These are phyloP conservation scores for Aphaenogaster ashmeadi DNA, from an alignment of 1,140 invertebrate genomes.

Conservation along the genomic window DNA sequence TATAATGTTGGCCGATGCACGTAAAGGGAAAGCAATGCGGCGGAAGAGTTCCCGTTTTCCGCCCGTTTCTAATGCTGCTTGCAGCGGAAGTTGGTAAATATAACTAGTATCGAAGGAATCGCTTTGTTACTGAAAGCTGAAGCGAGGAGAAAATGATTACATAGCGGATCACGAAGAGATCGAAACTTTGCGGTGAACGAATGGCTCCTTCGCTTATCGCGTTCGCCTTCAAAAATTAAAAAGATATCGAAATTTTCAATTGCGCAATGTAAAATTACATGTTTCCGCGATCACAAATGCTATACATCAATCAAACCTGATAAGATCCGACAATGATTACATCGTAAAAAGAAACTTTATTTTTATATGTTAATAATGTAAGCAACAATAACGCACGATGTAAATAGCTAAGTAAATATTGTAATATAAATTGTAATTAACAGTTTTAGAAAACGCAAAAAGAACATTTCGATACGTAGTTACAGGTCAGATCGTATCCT, in stretches of 20 bases:
- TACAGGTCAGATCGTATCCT: neutral
- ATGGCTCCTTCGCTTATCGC: neutral
- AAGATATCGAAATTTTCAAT: neutral
- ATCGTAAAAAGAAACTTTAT: neutral
- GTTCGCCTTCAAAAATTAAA: neutral
- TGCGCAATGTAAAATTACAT: neutral
- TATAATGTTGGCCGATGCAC: conserved; percentile 45
- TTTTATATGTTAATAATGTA: neutral
- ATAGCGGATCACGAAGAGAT: conserved; percentile 36
- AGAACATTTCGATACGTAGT: neutral
- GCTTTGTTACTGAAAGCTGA: conserved; percentile 53
- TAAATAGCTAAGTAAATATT: neutral
- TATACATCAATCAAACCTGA: neutral
- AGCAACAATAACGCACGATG: neutral
- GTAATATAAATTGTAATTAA: neutral
- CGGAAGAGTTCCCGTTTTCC: conserved; percentile 50
- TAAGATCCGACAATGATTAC: neutral
- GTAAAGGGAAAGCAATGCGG: conserved; percentile 53
- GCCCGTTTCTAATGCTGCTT: conserved; percentile 29
- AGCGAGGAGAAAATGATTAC: conserved; percentile 44
- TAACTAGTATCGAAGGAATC: conserved; percentile 50
- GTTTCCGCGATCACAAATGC: neutral
- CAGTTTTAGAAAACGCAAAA: neutral
- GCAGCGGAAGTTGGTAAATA: conserved; percentile 54
- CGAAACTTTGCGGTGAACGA: neutral